Evolutionary conservation across 2,888 invertebrate genomes (phyloP).

Genomic region (Lasioglossum vierecki): DNA sequence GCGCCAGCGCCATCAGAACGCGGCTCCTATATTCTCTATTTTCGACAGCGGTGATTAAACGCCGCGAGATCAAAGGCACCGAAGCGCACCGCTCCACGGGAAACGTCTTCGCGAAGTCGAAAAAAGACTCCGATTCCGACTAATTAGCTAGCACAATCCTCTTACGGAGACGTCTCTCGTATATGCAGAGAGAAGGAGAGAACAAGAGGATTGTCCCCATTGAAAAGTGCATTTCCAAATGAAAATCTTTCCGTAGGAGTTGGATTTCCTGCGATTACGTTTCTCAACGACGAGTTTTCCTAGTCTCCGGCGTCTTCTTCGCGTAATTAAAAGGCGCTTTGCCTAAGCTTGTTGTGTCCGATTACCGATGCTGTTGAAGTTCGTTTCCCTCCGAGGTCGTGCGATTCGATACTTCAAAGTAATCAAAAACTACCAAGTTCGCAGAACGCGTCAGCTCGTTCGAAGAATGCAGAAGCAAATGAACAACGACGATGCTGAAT

Average conservation of each 20-base stretch:
- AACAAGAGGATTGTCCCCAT: neutral
- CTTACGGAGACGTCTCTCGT: neutral
- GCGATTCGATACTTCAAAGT: neutral
- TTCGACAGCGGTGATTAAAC: slow-evolving; percentile 23
- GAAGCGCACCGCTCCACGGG: neutral
- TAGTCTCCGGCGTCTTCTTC: neutral
- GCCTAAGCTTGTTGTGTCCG: neutral
- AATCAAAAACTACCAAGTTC: neutral
- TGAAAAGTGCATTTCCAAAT: neutral
- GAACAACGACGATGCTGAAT: neutral
- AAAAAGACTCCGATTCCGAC: slow-evolving; percentile 1
- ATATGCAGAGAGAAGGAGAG: neutral
- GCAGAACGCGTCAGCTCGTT: neutral
- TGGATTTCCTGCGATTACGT: neutral
- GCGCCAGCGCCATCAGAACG: neutral
- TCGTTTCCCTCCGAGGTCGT: neutral
- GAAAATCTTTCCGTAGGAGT: neutral
- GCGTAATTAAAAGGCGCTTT: neutral
- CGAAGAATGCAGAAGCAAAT: neutral
- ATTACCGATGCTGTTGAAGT: neutral
- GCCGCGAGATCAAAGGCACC: slow-evolving; percentile 12
- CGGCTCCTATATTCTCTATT: slow-evolving; percentile 21
- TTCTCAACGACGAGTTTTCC: neutral
- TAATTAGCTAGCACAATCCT: neutral
- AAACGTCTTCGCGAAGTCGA: neutral